These are phyloP conservation scores for Conus ventricosus DNA, from an alignment of 1,140 invertebrate genomes.

Conservation along the genomic window DNA sequence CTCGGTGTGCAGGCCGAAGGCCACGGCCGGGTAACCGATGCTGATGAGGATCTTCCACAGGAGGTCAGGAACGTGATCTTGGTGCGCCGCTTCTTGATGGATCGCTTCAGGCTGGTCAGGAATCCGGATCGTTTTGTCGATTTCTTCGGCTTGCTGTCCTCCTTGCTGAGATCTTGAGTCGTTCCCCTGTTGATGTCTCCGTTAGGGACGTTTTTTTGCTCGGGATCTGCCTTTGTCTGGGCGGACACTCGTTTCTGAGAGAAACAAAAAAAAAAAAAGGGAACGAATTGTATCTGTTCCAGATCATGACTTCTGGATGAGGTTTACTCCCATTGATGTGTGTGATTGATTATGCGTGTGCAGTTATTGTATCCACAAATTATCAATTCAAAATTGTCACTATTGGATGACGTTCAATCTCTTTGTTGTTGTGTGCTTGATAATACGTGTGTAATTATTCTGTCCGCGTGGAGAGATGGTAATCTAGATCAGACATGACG, in stretches of 20 bases:
- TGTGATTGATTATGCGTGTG: too few species aligned
- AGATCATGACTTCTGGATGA: too few species aligned
- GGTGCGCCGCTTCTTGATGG: slow-evolving; percentile 55
- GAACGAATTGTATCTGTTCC: too few species aligned
- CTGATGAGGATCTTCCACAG: slow-evolving; percentile 67
- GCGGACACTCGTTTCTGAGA: neutral
- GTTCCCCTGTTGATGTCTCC: neutral
- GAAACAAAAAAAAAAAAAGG: neutral
- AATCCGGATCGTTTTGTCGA: neutral
- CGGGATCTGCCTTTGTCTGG: neutral
- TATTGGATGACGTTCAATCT: too few species aligned
- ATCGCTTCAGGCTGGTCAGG: slow-evolving; percentile 54
- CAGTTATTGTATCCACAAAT: too few species aligned
- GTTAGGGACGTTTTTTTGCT: neutral
- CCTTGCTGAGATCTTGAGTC: neutral
- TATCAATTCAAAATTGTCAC: too few species aligned
- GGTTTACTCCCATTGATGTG: too few species aligned
- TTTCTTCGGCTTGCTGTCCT: neutral
- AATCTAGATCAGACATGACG: too few species aligned
- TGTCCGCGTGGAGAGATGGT: too few species aligned
- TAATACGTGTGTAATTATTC: too few species aligned
- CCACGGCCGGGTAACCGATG: slow-evolving; percentile 35
- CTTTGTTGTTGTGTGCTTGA: too few species aligned
- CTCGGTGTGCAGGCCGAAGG: slow-evolving; percentile 19
- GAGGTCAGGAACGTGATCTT: slow-evolving; percentile 59